Evolutionary conservation across 2,888 invertebrate genomes (phyloP).

Genomic region (Mythimna lalbum): DNA sequence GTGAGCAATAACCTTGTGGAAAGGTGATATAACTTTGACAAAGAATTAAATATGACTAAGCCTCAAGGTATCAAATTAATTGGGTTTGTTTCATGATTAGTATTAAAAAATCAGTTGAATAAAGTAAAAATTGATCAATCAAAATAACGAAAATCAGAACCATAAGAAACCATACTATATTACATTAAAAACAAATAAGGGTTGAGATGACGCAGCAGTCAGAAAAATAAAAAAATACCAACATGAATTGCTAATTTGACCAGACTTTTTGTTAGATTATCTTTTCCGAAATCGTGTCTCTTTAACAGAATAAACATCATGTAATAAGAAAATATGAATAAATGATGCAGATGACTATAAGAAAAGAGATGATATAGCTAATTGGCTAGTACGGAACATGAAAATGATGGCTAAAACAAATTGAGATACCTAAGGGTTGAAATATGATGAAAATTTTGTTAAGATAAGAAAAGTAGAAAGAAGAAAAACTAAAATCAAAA

Average conservation of each 20-base stretch:
- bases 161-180: not conserved
- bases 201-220: not conserved
- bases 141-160: not conserved
- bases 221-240: not conserved
- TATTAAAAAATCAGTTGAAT: too few relatives aligned
- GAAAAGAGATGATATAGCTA: not conserved
- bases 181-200: not conserved
- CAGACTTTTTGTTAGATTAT: too few relatives aligned
- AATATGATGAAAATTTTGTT: not conserved
- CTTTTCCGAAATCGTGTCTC: too few relatives aligned
- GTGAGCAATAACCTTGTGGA: constrained; percentile 33
- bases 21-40: constrained; percentile 21
- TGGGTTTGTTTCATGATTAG: not conserved
- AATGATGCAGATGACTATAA: not conserved
- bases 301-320: too few relatives aligned
- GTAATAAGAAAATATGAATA: not conserved
- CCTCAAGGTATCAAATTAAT: not conserved
- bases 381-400: too few relatives aligned
- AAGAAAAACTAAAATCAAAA: too few relatives aligned
- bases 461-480: not conserved
- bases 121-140: not conserved
- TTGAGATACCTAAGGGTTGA: not conserved
- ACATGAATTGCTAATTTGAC: too few relatives aligned
- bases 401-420: not conserved
- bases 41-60: constrained; percentile 3